Evolutionary conservation across 2,797 vertebrate species (phyloP), one percentile per base, ranked within the genome.

Genomic region (Parauchenoglanis ngamensis): DNA sequence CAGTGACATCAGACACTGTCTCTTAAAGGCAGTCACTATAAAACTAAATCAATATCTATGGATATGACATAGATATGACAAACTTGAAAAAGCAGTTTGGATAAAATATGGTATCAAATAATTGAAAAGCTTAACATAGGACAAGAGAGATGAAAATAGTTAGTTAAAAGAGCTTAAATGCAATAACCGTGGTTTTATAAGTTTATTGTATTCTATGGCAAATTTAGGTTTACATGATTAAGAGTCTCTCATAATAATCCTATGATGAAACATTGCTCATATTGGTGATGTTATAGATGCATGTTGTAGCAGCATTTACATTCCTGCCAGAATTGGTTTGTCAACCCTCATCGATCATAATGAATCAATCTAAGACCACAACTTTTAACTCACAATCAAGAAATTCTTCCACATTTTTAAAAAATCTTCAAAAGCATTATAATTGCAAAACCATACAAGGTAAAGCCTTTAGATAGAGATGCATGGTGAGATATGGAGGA

Each of bases 21-120:
- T 19, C 13, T 31, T 31, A 31, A 31, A 31, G 8, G 28, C 8
- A 35, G n/a, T 11, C 52, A 78, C 28, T 82, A 44, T 85, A 72
- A 88, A 73, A 56, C 17, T 25, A 19, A 82, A 67, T 85, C 84
- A 88, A 35, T 85, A 82, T 76, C 15, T 72, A 28, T 85, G 35
- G 65, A 79, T 54, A 79, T 35, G 76, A 84, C 61, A 52, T n/a
- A 65, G 82, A 85, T 40, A 83, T 7, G 13, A 76, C 73, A 75
- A 1, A 52, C 46, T 76, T 81, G 89, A 65, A 63, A 85, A 89
- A 81, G 68, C 59, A 7, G 67, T 80, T 68, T 13, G 10, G 11
- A 49, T 28, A 35, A 31, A 25, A 23, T 46, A 46, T 0, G 3
- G 68, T n/a, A 46, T 40, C 21, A 77, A 77, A 56, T 77, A n/a